Conservation (phyloP, 2,797 vertebrate species). For the Lithobates pipiens region DNA sequence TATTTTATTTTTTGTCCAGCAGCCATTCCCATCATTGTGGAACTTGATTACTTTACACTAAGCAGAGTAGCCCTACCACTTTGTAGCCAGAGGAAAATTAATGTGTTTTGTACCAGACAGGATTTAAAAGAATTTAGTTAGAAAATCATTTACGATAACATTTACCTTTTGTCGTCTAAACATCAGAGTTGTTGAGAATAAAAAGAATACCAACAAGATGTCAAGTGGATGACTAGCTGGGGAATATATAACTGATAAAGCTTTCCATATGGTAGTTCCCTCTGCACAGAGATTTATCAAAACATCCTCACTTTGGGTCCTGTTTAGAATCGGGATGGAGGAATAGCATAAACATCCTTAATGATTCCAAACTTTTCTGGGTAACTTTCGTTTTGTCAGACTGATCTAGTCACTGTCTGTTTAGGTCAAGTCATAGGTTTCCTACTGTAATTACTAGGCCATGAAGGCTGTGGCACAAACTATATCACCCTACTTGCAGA, state of each 20-base stretch:
- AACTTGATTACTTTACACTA: slow-evolving; percentile 53
- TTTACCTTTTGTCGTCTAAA: slow-evolving; percentile 83
- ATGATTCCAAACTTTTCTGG: slow-evolving; percentile 36
- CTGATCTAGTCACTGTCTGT: slow-evolving; percentile 7
- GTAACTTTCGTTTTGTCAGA: slow-evolving; percentile 45
- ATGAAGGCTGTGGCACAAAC: slow-evolving; percentile 7
- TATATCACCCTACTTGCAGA: slow-evolving; percentile 2
- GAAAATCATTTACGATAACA: slow-evolving; percentile 83
- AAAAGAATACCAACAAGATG: slow-evolving; percentile 81
- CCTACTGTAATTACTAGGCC: neutral
- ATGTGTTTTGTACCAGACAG: slow-evolving; percentile 72
- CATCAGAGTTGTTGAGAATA: slow-evolving; percentile 78
- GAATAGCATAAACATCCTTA: slow-evolving; percentile 41
- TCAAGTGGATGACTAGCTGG: slow-evolving; percentile 79
- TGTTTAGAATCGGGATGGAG: slow-evolving; percentile 23
- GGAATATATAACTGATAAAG: slow-evolving; percentile 73
- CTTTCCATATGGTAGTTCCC: slow-evolving; percentile 78
- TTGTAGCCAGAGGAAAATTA: slow-evolving; percentile 70
- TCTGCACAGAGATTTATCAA: slow-evolving; percentile 54
- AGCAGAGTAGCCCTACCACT: slow-evolving; percentile 66
- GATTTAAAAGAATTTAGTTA: slow-evolving; percentile 79
- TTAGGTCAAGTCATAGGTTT: neutral
- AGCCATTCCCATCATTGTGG: slow-evolving; percentile 2
- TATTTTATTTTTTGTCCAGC: slow-evolving; percentile 66
- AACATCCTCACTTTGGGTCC: slow-evolving; percentile 54